These are phyloP conservation scores for Isotomurus palustris DNA, from an alignment of 2,888 invertebrate species.

Conservation along the genomic window DNA sequence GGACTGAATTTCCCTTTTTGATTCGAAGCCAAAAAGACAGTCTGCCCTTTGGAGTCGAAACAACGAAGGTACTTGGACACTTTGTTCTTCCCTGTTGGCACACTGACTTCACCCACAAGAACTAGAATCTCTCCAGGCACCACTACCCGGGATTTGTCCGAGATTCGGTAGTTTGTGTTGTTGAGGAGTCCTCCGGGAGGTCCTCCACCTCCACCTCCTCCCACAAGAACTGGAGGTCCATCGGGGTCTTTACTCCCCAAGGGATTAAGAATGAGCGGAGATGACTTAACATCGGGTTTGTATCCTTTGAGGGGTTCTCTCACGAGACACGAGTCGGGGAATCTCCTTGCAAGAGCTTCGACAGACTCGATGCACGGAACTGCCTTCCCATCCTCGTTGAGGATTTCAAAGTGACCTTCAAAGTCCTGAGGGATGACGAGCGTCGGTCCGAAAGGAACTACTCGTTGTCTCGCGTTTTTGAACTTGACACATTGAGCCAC, in stretches of 20 bases:
- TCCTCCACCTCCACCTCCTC: conserved; percentile 53
- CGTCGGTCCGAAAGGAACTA: conserved; percentile 74
- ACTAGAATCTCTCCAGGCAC: conserved; percentile 79
- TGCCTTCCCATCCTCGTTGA: conserved; percentile 89
- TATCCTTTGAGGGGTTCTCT: conserved; percentile 61
- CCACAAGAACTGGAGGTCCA: conserved; percentile 7
- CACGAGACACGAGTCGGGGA: conserved; percentile 62
- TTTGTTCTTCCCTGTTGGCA: conserved; percentile 58
- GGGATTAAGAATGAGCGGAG: conserved; percentile 12
- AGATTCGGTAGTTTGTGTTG: conserved; percentile 47
- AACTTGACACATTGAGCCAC: conserved; percentile 85
- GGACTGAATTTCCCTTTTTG: conserved; percentile 88
- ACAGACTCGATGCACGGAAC: conserved; percentile 86
- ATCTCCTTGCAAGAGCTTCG: conserved; percentile 60
- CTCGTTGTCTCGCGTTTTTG: conserved; percentile 72
- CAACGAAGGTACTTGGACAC: conserved; percentile 71
- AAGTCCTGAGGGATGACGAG: conserved; percentile 86
- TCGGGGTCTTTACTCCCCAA: conserved; percentile 6
- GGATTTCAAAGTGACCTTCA: conserved; percentile 85
- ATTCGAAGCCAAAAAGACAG: conserved; percentile 62
- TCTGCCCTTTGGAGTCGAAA: conserved; percentile 77
- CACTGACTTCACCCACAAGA: conserved; percentile 64
- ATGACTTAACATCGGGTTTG: conserved; percentile 38
- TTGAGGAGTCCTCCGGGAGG: conserved; percentile 64
- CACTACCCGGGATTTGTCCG: conserved; percentile 61